Conservation (phyloP, 2,888 invertebrate genomes). For the Callyntrura sp. region DNA sequence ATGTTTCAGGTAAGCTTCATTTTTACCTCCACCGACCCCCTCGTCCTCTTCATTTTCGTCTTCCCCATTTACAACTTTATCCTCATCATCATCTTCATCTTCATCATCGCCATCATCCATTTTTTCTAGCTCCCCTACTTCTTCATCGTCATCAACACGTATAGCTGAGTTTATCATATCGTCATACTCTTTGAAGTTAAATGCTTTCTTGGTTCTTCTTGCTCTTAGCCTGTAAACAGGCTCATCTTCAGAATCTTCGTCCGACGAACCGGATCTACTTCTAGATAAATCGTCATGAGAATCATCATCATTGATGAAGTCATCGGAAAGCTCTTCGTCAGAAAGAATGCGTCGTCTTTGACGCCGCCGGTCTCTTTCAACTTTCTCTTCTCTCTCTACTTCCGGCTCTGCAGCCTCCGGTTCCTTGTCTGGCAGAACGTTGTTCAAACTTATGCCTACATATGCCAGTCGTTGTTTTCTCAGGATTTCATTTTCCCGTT, state of each 20-base stretch:
- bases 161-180: conserved; percentile 97
- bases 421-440: conserved; percentile 87
- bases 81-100: conserved; percentile 77
- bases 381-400: conserved; percentile 85
- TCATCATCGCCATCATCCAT: conserved; percentile 73
- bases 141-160: conserved; percentile 86
- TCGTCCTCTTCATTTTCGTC: conserved; percentile 56
- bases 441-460: conserved; percentile 91
- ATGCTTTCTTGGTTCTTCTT: conserved; percentile 90
- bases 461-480: conserved; percentile 90
- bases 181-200: conserved; percentile 97
- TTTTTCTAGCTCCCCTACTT: conserved; percentile 58
- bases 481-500: conserved; percentile 89
- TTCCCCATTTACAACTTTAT: conserved; percentile 83
- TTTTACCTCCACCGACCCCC: conserved; percentile 75
- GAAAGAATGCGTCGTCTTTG: conserved; percentile 84
- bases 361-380: conserved; percentile 85
- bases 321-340: conserved; percentile 83
- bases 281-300: conserved; percentile 79
- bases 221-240: conserved; percentile 95
- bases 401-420: conserved; percentile 82
- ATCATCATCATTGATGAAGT: conserved; percentile 80
- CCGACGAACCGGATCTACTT: conserved; percentile 76
- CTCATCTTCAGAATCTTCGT: conserved; percentile 88
- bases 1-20: conserved; percentile 81